phyloP scores from a whole-genome alignment of 2,113 vertebrate species.

The Onychorhynchus coronatus region DNA sequence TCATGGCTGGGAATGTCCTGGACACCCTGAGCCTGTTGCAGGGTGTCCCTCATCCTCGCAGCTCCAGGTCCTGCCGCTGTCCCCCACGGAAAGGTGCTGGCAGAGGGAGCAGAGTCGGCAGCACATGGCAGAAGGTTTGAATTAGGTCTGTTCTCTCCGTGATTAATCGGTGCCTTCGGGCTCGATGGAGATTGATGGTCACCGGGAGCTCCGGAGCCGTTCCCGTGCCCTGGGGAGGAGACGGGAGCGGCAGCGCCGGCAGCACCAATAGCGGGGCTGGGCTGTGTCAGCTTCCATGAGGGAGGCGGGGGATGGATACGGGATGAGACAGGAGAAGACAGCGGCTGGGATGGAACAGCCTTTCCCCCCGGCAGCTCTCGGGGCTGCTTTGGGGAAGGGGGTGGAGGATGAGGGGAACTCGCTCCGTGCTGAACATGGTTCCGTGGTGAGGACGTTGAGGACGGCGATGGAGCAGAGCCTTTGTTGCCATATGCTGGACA shows the following conservation, averaged over 20 bases:
- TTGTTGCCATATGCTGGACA: rapidly evolving
- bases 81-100: neutral
- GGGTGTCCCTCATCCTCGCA: neutral
- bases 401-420: rapidly evolving
- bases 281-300: neutral
- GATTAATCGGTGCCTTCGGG: neutral
- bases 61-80: neutral
- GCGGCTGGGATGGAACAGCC: neutral
- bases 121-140: neutral
- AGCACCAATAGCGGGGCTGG: neutral
- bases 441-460: neutral
- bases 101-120: neutral
- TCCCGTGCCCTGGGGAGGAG: neutral
- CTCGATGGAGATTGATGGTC: neutral
- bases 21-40: rapidly evolving
- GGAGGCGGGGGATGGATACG: neutral
- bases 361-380: neutral
- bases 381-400: neutral
- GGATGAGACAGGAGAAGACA: neutral
- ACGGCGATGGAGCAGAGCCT: neutral
- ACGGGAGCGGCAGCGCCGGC: neutral
- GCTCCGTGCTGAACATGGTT: neutral
- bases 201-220: neutral
- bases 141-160: neutral
- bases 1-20: rapidly evolving